phyloP scores from a whole-genome alignment of 2,888 invertebrate species.

The Isotomurus palustris region DNA sequence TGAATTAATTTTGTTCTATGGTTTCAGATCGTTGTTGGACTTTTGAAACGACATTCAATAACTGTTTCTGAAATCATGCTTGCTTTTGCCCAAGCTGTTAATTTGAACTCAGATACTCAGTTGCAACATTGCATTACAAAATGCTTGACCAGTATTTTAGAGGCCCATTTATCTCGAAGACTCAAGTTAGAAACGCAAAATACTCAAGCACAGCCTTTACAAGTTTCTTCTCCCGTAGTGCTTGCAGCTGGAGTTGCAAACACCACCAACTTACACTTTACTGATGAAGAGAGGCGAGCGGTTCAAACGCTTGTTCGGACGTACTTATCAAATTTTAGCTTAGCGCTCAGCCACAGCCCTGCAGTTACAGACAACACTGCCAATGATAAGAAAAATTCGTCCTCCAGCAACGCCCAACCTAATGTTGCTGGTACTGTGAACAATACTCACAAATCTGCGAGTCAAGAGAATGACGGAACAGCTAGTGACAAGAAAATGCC shows the following conservation, averaged over 20 bases:
- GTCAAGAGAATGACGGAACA: neutral
- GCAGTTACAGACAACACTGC: neutral
- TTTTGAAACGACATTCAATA: constrained; percentile 25
- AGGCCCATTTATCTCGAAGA: constrained; percentile 32
- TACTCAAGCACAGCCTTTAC: neutral
- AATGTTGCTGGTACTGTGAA: neutral
- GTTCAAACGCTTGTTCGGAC: constrained; percentile 48
- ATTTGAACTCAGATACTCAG: constrained; percentile 39
- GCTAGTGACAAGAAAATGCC: constrained; percentile 6
- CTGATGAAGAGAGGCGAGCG: constrained; percentile 38
- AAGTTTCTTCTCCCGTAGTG: neutral
- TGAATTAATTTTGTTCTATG: neutral
- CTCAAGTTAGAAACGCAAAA: constrained; percentile 2
- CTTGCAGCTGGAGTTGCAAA: neutral
- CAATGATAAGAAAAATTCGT: neutral
- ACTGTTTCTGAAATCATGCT: constrained; percentile 38
- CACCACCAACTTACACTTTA: constrained; percentile 2
- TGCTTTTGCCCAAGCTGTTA: constrained; percentile 44
- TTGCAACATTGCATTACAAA: constrained; percentile 38
- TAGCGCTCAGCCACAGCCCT: neutral
- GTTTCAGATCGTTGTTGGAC: constrained; percentile 26
- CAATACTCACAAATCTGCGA: neutral
- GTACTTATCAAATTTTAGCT: constrained; percentile 45
- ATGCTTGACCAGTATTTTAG: constrained; percentile 35
- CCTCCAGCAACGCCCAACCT: neutral